These are phyloP conservation scores for Gallinago nigripennis DNA, from an alignment of 2,797 vertebrate genomes.

Conservation along the genomic window DNA sequence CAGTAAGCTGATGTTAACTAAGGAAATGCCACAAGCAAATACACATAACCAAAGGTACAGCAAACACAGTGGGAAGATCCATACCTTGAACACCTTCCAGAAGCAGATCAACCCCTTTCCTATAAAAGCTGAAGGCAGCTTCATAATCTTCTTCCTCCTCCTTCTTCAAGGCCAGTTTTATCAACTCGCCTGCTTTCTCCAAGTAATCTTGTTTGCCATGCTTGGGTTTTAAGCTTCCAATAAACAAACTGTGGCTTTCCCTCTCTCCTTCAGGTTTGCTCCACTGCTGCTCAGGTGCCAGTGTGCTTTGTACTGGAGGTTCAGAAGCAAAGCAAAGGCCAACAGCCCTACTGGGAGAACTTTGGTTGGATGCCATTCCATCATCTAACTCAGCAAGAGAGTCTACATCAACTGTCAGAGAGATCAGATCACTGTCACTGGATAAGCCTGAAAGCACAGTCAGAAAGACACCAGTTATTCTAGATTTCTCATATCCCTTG, in stretches of 20 bases:
- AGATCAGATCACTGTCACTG: conserved; percentile 91
- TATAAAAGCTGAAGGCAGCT: conserved; percentile 90
- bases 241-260: conserved; percentile 81
- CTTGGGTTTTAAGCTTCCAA: conserved; percentile 81
- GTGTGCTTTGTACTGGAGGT: conserved; percentile 32
- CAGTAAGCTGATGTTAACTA: neutral
- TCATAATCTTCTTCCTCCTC: conserved; percentile 92
- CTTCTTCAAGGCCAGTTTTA: conserved; percentile 89
- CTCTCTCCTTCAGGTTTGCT: conserved; percentile 74
- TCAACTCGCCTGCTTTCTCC: conserved; percentile 89
- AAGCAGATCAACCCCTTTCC: conserved; percentile 90
- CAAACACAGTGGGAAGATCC: neutral
- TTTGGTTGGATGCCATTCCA: conserved; percentile 96
- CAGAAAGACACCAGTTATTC: neutral
- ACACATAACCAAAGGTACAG: neutral
- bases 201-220: conserved; percentile 87
- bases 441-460: conserved; percentile 81
- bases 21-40: neutral
- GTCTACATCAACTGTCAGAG: conserved; percentile 88
- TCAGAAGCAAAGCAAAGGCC: conserved; percentile 78
- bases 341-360: conserved; percentile 86
- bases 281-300: conserved; percentile 80
- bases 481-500: neutral
- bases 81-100: conserved; percentile 95
- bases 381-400: conserved; percentile 90